phyloP scores from a whole-genome alignment of 2,113 vertebrate genomes.

The Ptilorrhoa leucosticta region DNA sequence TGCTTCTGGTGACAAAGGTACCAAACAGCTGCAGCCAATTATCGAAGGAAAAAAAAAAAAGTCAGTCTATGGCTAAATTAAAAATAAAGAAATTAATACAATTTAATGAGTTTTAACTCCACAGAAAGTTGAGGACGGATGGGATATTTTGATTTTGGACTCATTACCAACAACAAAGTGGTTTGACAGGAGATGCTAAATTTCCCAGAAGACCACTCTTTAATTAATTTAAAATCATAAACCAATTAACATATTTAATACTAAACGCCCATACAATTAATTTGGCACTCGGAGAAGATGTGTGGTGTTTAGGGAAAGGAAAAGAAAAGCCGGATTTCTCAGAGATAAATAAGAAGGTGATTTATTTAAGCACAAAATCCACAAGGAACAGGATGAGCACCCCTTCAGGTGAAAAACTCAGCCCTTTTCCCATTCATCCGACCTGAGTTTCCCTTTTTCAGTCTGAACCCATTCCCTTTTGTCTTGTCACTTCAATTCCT shows the following conservation, averaged over 20 bases:
- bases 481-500: background rate
- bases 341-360: background rate
- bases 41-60: background rate
- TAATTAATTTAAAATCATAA: slow-evolving; percentile 40
- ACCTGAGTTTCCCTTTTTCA: background rate
- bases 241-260: slow-evolving; percentile 31
- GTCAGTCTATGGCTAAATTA: background rate
- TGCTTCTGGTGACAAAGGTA: background rate
- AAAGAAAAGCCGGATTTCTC: background rate
- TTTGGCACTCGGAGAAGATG: background rate
- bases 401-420: background rate
- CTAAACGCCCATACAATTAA: background rate
- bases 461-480: rapidly evolving
- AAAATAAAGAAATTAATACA: background rate
- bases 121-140: background rate
- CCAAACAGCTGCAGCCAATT: background rate
- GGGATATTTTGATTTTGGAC: background rate
- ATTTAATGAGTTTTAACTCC: background rate
- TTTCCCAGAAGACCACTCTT: slow-evolving; percentile 23
- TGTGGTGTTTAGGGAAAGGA: background rate
- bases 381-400: background rate
- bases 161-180: background rate
- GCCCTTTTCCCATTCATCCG: background rate
- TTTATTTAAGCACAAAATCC: background rate
- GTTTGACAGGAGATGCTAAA: background rate